Conservation (phyloP, 2,113 vertebrate species). For the Grus americana region DNA sequence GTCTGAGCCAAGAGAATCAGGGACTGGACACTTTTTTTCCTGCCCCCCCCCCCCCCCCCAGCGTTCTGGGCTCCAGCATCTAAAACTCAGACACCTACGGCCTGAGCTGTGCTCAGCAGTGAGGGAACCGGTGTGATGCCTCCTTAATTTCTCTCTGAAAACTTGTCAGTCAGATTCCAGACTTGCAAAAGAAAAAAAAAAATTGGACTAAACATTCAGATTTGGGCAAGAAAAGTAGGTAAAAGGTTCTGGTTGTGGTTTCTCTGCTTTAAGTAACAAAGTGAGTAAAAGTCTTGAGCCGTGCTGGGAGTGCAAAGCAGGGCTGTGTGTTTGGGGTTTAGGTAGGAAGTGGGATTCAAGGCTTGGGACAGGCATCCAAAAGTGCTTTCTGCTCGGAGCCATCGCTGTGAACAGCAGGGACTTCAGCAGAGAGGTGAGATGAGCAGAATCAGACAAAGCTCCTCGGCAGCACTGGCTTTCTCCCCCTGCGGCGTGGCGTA, state of each 20-base stretch:
- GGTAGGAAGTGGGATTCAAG: background rate
- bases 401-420: background rate
- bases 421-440: background rate
- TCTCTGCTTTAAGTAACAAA: background rate
- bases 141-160: background rate
- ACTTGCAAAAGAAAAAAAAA: background rate
- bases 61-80: background rate
- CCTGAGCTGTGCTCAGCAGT: background rate
- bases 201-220: background rate
- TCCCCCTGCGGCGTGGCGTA: accelerated
- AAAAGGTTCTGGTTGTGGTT: background rate
- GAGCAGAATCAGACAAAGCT: background rate
- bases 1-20: background rate
- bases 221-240: background rate
- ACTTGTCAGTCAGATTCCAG: background rate
- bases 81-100: background rate
- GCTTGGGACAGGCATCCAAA: background rate
- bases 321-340: background rate
- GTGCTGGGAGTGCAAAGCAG: background rate
- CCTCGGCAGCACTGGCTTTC: background rate
- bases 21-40: background rate
- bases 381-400: background rate
- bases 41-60: background rate
- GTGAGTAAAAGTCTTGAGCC: background rate
- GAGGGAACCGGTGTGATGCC: background rate